These are phyloP conservation scores for Todiramphus chloris DNA, from an alignment of 2,113 vertebrate species.

Conservation along the genomic window DNA sequence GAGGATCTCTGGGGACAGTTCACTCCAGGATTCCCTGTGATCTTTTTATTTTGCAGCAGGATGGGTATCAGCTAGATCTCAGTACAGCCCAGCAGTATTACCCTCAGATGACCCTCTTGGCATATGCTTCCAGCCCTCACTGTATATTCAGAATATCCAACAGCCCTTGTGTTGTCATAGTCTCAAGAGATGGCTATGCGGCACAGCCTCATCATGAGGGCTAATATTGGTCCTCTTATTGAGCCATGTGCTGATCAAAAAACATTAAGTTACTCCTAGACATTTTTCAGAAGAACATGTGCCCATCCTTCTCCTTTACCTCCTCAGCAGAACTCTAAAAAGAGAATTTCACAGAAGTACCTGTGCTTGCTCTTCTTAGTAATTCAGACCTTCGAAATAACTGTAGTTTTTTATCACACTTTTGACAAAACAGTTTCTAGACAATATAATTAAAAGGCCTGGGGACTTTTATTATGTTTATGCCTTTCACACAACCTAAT, in stretches of 20 bases:
- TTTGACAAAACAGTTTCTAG: background rate
- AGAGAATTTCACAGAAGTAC: background rate
- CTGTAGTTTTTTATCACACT: background rate
- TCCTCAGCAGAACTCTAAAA: background rate
- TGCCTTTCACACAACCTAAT: background rate
- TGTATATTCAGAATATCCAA: background rate
- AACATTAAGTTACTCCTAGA: background rate
- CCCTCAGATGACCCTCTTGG: background rate
- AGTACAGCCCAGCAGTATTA: background rate
- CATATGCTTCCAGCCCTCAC: background rate
- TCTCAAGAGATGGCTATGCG: background rate
- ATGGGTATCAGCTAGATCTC: background rate
- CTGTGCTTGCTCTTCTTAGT: background rate
- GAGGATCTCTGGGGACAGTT: background rate
- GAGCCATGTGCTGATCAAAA: background rate
- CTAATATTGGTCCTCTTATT: background rate
- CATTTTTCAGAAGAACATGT: background rate
- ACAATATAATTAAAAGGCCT: background rate
- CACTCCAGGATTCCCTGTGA: background rate
- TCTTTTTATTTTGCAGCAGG: background rate
- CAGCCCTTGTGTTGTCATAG: background rate
- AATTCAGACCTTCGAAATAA: background rate
- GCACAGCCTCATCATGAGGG: background rate
- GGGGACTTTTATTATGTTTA: background rate
- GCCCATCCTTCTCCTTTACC: background rate